These are phyloP conservation scores for Xiphophorus hellerii DNA, from an alignment of 2,113 vertebrate genomes.

Conservation along the genomic window DNA sequence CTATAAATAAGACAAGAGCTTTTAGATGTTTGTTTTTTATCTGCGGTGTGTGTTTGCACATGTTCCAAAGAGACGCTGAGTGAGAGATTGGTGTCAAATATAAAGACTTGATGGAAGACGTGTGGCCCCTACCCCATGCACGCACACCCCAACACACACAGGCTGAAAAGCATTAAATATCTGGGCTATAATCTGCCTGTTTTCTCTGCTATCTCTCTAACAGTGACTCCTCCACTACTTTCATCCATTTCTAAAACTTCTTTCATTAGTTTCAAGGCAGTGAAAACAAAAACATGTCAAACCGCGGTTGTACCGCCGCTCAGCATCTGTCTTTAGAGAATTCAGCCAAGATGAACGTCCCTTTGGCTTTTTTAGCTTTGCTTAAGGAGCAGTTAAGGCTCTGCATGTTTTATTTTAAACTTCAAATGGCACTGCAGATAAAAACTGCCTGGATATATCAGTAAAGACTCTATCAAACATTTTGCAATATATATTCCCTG, in stretches of 20 bases:
- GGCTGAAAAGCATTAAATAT: neutral
- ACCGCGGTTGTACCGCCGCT: neutral
- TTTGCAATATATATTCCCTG: no score
- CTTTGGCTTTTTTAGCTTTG: neutral
- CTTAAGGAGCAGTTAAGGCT: neutral
- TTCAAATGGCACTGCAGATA: neutral
- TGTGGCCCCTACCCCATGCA: constrained; percentile 1
- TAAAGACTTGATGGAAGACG: constrained; percentile 46
- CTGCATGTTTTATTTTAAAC: neutral
- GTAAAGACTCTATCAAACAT: no score
- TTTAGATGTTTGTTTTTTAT: constrained; percentile 26
- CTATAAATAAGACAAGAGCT: constrained; percentile 41
- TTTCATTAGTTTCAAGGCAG: constrained; percentile 6
- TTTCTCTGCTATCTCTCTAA: constrained; percentile 36
- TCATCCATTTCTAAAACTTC: constrained; percentile 27
- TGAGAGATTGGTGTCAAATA: constrained; percentile 73
- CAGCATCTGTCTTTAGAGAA: neutral
- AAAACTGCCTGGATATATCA: neutral
- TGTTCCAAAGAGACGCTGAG: constrained; percentile 49
- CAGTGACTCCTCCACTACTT: constrained; percentile 13
- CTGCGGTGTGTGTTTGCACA: constrained; percentile 3
- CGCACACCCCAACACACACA: neutral
- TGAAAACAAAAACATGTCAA: neutral
- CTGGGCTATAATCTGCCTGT: constrained; percentile 26
- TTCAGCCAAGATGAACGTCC: neutral